Conservation (phyloP, 2,797 vertebrate species). For the Florisuga fusca region DNA sequence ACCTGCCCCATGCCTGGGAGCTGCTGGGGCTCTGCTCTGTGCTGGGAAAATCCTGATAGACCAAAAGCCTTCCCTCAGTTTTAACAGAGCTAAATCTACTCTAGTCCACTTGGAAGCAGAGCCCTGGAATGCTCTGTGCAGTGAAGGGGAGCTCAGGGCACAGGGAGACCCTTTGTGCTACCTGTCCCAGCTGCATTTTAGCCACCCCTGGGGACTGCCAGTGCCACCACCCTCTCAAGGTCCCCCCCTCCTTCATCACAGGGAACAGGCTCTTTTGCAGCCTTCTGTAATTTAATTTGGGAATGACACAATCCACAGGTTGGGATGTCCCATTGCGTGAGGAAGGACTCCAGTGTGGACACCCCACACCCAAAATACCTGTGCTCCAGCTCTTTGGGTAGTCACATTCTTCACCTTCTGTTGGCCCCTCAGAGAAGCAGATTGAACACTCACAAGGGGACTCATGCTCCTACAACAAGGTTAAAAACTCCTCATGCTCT, state of each 20-base stretch:
- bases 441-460: not conserved
- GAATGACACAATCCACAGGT: not conserved
- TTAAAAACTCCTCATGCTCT: not conserved
- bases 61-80: not conserved
- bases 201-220: fast-evolving
- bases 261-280: not conserved
- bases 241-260: not conserved
- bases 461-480: not conserved
- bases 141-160: not conserved
- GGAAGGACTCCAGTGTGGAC: not conserved
- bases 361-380: not conserved
- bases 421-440: not conserved
- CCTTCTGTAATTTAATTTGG: not conserved
- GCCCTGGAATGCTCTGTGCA: not conserved
- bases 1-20: not conserved
- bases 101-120: not conserved
- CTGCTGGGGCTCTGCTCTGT: not conserved
- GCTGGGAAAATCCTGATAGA: not conserved
- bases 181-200: not conserved
- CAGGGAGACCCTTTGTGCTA: not conserved
- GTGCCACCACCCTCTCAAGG: not conserved
- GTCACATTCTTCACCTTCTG: not conserved
- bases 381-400: not conserved
- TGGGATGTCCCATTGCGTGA: not conserved
- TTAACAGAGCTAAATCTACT: not conserved